These are phyloP conservation scores for Steinernema carpocapsae DNA, from an alignment of 2,888 invertebrate species.

Conservation along the genomic window DNA sequence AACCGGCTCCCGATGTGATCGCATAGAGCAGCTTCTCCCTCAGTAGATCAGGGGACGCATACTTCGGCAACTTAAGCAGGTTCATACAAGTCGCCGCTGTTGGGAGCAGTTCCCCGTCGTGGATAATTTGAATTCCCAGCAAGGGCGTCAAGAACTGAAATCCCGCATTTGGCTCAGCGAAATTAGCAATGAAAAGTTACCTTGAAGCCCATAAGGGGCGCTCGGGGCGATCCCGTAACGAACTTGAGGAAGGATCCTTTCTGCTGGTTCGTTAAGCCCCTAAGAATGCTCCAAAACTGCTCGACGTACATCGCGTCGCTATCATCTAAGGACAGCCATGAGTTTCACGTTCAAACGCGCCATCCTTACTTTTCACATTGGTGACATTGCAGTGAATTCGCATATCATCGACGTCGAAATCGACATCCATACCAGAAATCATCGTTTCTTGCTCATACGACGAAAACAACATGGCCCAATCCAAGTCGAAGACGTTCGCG, in stretches of 20 bases:
- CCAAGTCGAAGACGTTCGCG: constrained; percentile 84
- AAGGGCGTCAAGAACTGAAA: constrained; percentile 80
- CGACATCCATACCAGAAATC: constrained; percentile 89
- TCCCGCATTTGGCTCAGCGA: not conserved
- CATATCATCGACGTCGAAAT: constrained; percentile 87
- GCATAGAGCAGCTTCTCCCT: constrained; percentile 93
- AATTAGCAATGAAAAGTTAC: too few relatives aligned
- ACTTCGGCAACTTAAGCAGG: constrained; percentile 92
- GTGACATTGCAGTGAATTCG: constrained; percentile 68
- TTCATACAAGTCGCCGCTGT: constrained; percentile 98
- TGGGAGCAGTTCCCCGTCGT: constrained; percentile 82
- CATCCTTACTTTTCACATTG: not conserved
- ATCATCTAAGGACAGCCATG: not conserved
- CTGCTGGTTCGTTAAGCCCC: constrained; percentile 75
- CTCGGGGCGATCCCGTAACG: constrained; percentile 93
- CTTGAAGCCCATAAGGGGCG: constrained; percentile 91
- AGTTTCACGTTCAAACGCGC: too few relatives aligned
- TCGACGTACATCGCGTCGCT: constrained; percentile 72
- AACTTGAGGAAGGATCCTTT: constrained; percentile 89
- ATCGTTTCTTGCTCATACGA: constrained; percentile 89
- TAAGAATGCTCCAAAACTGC: constrained; percentile 87
- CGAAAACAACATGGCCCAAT: constrained; percentile 92
- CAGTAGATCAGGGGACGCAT: constrained; percentile 89
- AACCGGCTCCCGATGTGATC: constrained; percentile 93
- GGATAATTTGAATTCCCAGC: constrained; percentile 82